Evolutionary conservation across 2,113 vertebrate genomes (phyloP).

Genomic region (Podarcis muralis): DNA sequence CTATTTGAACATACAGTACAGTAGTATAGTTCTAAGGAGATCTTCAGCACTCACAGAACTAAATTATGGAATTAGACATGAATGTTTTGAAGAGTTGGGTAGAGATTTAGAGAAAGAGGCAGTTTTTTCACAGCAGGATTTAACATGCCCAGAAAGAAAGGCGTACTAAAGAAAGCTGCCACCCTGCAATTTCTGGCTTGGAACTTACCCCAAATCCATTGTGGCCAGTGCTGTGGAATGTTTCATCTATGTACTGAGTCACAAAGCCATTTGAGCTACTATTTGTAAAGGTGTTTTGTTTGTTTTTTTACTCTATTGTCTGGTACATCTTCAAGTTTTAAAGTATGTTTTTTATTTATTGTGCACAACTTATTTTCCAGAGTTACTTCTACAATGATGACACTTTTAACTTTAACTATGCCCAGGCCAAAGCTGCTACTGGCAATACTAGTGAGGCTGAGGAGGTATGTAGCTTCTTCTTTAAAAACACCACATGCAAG

Average conservation of each 20-base stretch:
- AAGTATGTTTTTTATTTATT: constrained; percentile 5
- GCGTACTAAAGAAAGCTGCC: constrained; percentile 43
- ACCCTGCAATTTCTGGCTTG: constrained; percentile 49
- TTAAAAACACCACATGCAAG: constrained; percentile 27
- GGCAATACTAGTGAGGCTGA: constrained; percentile 93
- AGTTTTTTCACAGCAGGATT: constrained; percentile 35
- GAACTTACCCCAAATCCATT: constrained; percentile 43
- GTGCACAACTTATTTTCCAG: constrained; percentile 75
- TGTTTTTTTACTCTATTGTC: constrained; percentile 34
- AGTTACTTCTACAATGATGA: constrained; percentile 97
- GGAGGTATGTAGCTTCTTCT: constrained; percentile 81
- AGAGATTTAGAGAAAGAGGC: constrained; percentile 9
- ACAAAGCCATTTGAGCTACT: constrained; percentile 40
- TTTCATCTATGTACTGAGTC: constrained; percentile 51
- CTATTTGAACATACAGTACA: constrained; percentile 26
- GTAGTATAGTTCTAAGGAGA: constrained; percentile 35
- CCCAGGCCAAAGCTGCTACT: constrained; percentile 93
- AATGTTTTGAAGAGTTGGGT: constrained; percentile 30
- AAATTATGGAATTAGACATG: constrained; percentile 31
- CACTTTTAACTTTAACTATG: constrained; percentile 97
- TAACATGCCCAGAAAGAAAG: constrained; percentile 52
- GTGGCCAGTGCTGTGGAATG: constrained; percentile 51
- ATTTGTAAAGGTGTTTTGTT: constrained; percentile 31
- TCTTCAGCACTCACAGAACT: constrained; percentile 24
- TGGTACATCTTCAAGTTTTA: constrained; percentile 15